phyloP scores from a whole-genome alignment of 2,113 vertebrate genomes.

The Eudyptes chrysolophus region DNA sequence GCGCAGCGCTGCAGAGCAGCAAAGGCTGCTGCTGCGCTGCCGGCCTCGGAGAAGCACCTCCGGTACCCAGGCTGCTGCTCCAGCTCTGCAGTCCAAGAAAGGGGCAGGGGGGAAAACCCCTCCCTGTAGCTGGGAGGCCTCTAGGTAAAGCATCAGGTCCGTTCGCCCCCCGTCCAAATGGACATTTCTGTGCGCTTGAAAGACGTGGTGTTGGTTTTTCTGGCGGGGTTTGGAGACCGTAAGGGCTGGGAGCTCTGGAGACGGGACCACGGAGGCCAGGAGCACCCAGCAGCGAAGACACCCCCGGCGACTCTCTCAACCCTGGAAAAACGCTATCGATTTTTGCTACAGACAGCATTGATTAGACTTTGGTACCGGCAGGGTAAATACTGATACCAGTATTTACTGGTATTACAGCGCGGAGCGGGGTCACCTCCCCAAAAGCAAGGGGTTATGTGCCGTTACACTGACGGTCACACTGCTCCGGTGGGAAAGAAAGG shows the following conservation, averaged over 20 bases:
- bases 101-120: background rate
- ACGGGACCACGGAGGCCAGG: accelerated
- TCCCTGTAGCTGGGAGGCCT: background rate
- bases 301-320: background rate
- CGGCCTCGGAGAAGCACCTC: accelerated
- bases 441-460: background rate
- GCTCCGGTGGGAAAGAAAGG: background rate
- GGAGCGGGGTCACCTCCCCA: background rate
- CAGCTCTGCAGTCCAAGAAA: background rate
- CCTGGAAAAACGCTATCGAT: background rate
- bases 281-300: background rate
- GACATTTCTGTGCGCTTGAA: background rate
- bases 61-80: background rate
- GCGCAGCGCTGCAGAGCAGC: background rate
- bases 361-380: slow-evolving; percentile 12
- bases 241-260: background rate
- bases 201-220: accelerated
- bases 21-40: background rate
- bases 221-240: background rate
- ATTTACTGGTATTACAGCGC: background rate
- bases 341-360: accelerated
- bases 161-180: accelerated
- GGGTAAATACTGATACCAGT: background rate
- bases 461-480: accelerated
- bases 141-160: background rate